Conservation (phyloP, 2,888 invertebrate genomes). For the Cataglyphis livida region DNA sequence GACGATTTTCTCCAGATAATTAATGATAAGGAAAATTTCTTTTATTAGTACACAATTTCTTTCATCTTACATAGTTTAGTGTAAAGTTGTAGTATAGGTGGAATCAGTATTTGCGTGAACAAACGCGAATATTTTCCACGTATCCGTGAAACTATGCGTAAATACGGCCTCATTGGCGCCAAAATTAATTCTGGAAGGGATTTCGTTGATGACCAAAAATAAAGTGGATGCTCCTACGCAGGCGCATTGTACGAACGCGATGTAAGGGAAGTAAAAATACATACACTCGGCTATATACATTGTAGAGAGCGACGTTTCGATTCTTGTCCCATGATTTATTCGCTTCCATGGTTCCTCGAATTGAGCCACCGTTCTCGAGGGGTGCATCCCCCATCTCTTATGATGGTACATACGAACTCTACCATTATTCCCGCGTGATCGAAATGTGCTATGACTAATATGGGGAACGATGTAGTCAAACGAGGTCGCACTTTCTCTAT, state of each 20-base stretch:
- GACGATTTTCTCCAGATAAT: background rate
- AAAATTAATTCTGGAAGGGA: conserved; percentile 57
- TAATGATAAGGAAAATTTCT: background rate
- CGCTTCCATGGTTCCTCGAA: conserved; percentile 63
- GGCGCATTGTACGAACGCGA: conserved; percentile 68
- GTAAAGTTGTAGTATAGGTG: background rate
- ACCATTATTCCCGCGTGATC: conserved; percentile 54
- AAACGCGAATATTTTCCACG: conserved; percentile 21
- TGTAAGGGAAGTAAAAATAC: conserved; percentile 72
- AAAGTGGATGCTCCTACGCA: conserved; percentile 63
- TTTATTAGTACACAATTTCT: background rate
- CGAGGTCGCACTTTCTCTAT: conserved; percentile 6
- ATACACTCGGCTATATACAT: conserved; percentile 48
- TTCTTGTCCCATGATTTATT: conserved; percentile 74
- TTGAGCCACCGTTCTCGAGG: conserved; percentile 61
- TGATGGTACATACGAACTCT: background rate
- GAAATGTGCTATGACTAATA: conserved; percentile 61
- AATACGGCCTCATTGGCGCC: conserved; percentile 60
- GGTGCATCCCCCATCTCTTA: conserved; percentile 63
- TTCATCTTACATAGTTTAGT: background rate
- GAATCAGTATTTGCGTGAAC: background rate
- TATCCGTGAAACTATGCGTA: conserved; percentile 44
- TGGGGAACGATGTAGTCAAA: conserved; percentile 24
- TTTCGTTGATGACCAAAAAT: conserved; percentile 67
- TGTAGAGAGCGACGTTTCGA: conserved; percentile 63